Evolutionary conservation across 2,888 invertebrate species (phyloP).

Genomic region (Synanthedon myopaeformis): DNA sequence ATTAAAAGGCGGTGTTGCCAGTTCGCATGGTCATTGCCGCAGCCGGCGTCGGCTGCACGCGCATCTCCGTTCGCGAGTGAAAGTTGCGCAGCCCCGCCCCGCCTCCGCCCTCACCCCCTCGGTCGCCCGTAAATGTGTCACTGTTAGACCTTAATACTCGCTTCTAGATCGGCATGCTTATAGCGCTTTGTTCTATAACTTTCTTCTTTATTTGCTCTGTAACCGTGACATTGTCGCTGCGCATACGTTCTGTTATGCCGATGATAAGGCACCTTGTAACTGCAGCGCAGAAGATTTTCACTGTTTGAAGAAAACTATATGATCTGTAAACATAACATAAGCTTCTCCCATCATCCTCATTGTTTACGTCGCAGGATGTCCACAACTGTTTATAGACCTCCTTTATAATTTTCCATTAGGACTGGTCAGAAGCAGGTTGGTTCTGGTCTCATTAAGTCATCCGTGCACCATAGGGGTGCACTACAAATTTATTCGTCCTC

Average conservation of each 20-base stretch:
- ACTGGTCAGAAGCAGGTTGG: too few species aligned
- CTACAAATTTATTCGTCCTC: too few species aligned
- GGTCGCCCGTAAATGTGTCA: slow-evolving; percentile 18
- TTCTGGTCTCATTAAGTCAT: too few species aligned
- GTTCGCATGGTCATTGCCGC: slow-evolving; percentile 50
- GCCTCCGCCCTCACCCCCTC: slow-evolving; percentile 6
- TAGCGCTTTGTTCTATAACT: background rate
- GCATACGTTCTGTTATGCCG: background rate
- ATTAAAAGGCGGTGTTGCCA: slow-evolving; percentile 17
- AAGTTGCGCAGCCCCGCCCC: slow-evolving; percentile 28
- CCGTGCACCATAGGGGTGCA: too few species aligned
- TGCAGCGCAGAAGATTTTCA: too few species aligned
- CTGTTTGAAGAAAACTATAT: too few species aligned
- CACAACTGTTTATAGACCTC: too few species aligned
- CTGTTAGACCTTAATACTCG: background rate
- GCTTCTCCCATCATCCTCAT: too few species aligned
- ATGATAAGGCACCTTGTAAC: too few species aligned
- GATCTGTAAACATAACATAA: too few species aligned
- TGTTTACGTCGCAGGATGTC: too few species aligned
- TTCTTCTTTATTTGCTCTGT: background rate
- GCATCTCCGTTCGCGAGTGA: slow-evolving; percentile 45
- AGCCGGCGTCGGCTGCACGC: slow-evolving; percentile 9
- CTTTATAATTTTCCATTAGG: too few species aligned
- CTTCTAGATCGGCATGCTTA: background rate
- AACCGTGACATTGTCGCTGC: background rate